These are phyloP conservation scores for Potamilus streckersoni DNA, from an alignment of 1,140 invertebrate species.

Conservation along the genomic window DNA sequence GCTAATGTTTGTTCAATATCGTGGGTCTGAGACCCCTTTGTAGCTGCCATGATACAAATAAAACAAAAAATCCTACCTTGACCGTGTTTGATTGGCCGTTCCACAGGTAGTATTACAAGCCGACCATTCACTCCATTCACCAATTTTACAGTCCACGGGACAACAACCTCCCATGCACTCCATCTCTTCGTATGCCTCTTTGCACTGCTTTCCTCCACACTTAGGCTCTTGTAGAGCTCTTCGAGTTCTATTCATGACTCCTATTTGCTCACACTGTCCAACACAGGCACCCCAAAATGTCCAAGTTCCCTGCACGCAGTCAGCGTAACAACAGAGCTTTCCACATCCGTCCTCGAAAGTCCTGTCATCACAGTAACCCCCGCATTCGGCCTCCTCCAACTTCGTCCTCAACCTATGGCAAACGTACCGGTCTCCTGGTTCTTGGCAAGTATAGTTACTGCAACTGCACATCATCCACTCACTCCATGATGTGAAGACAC, in stretches of 20 bases:
- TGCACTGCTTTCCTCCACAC: slow-evolving; percentile 37
- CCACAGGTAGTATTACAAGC: slow-evolving; percentile 36
- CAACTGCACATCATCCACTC: slow-evolving; percentile 30
- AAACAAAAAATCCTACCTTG: slow-evolving; percentile 8
- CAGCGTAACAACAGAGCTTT: slow-evolving; percentile 38
- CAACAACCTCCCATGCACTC: slow-evolving; percentile 35
- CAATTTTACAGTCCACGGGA: slow-evolving; percentile 40
- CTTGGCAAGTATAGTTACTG: slow-evolving; percentile 9
- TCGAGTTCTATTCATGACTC: slow-evolving; percentile 19
- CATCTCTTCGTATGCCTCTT: slow-evolving; percentile 7
- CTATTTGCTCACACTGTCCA: slow-evolving; percentile 35
- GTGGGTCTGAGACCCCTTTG: too few species aligned
- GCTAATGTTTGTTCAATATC: too few species aligned
- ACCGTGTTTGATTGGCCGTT: slow-evolving; percentile 20
- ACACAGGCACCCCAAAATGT: slow-evolving; percentile 31
- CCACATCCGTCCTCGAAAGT: slow-evolving; percentile 24
- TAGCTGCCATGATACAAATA: neutral
- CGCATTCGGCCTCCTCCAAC: slow-evolving; percentile 18
- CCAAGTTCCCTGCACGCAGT: slow-evolving; percentile 38
- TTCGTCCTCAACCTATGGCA: slow-evolving; percentile 28
- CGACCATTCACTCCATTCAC: slow-evolving; percentile 39
- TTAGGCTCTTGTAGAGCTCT: slow-evolving; percentile 17
- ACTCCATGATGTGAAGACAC: slow-evolving; percentile 29
- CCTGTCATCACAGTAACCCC: slow-evolving; percentile 38
- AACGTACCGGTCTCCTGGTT: slow-evolving; percentile 18